phyloP scores from a whole-genome alignment of 2,113 vertebrate genomes.

The Myocastor coypus region DNA sequence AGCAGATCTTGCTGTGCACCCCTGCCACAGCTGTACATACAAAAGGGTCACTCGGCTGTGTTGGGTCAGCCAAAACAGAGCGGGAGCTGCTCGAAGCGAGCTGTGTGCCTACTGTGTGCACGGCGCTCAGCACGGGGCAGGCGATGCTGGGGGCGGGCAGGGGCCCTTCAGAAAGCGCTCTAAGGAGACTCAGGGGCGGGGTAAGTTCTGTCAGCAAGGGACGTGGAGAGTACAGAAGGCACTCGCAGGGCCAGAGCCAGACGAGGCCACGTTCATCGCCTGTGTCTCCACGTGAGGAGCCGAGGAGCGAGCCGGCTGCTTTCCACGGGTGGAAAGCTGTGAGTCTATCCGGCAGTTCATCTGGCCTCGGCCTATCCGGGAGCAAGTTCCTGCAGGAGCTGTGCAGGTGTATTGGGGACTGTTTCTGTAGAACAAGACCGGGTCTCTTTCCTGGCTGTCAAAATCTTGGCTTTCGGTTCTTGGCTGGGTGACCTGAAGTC shows the following conservation, averaged over 20 bases:
- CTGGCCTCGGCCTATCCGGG: background rate
- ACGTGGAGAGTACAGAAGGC: background rate
- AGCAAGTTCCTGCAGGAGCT: background rate
- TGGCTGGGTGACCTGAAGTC: constrained; percentile 35
- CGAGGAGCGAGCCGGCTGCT: background rate
- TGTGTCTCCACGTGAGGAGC: background rate
- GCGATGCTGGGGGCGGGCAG: background rate
- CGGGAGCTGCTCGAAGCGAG: background rate
- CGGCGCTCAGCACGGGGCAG: background rate
- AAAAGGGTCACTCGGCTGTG: background rate
- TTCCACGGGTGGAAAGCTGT: background rate
- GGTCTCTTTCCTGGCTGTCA: background rate
- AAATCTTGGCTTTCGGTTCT: background rate
- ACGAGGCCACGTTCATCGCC: background rate
- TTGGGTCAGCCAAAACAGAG: background rate
- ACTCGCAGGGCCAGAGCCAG: background rate
- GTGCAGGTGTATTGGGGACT: background rate
- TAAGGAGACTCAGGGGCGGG: background rate
- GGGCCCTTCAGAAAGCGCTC: background rate
- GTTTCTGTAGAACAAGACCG: background rate
- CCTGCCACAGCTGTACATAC: no score
- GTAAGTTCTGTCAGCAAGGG: background rate
- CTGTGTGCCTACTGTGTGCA: background rate
- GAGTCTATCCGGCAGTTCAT: constrained; percentile 58
- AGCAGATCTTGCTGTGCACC: background rate